Conservation (phyloP, 2,113 vertebrate species). For the Scopus umbretta region DNA sequence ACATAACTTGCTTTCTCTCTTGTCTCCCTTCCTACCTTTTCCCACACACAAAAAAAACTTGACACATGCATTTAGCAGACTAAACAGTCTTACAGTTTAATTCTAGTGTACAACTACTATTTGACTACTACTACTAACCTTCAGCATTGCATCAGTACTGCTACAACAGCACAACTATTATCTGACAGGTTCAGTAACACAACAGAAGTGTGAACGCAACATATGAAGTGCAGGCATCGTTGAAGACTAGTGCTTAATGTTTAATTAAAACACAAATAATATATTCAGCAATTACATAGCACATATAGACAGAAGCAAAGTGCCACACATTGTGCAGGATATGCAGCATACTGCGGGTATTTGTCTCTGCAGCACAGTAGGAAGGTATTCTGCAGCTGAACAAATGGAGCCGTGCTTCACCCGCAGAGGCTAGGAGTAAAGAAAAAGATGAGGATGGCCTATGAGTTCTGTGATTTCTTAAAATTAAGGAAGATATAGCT, state of each 20-base stretch:
- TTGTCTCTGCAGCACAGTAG: neutral
- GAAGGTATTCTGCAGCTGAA: neutral
- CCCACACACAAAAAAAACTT: neutral
- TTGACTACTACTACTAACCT: neutral
- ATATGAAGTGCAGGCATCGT: neutral
- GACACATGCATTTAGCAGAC: neutral
- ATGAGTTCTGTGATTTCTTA: neutral
- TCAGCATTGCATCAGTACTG: neutral
- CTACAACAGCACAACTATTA: neutral
- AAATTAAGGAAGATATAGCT: neutral
- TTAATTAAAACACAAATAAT: neutral
- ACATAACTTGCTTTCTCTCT: neutral
- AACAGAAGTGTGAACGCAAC: neutral
- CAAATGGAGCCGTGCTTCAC: neutral
- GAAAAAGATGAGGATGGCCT: neutral
- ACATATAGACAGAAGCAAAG: neutral
- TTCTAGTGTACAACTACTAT: neutral
- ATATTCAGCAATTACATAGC: neutral
- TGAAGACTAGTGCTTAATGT: neutral
- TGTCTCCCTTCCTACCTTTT: neutral
- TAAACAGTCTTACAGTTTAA: neutral
- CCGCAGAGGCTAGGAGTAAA: neutral
- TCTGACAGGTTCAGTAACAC: neutral
- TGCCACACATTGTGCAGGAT: neutral
- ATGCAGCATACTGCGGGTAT: neutral